These are phyloP conservation scores for Drosophila bifasciata DNA, from an alignment of 1,140 invertebrate genomes.

Conservation along the genomic window DNA sequence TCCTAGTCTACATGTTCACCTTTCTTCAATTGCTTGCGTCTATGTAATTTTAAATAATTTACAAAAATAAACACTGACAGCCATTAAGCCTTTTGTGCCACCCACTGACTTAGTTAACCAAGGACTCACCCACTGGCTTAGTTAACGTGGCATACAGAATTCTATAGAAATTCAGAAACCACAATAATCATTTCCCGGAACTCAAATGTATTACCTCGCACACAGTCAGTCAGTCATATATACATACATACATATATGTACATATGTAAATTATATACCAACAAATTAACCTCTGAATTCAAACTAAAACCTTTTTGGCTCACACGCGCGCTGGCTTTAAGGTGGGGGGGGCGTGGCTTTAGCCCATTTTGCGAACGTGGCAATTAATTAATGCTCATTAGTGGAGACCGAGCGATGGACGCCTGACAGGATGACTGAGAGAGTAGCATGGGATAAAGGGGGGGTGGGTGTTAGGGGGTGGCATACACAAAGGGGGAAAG, in stretches of 20 bases:
- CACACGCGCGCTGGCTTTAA: constrained; percentile 21
- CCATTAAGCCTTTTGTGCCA: too few species aligned
- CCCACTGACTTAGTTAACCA: too few species aligned
- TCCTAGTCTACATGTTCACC: too few species aligned
- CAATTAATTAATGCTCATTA: constrained; percentile 82
- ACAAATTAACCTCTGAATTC: constrained; percentile 12
- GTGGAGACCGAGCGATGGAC: constrained; percentile 41
- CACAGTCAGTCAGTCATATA: too few species aligned
- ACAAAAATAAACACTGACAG: constrained; percentile 6
- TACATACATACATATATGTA: not conserved
- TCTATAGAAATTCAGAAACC: too few species aligned
- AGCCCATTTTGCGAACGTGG: constrained; percentile 34
- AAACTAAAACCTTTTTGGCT: constrained; percentile 24
- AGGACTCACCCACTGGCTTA: too few species aligned
- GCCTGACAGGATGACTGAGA: constrained; percentile 23
- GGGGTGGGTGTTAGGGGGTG: too few species aligned
- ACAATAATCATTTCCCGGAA: too few species aligned
- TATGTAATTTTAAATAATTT: constrained; percentile 11
- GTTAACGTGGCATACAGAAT: too few species aligned
- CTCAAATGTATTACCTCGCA: too few species aligned
- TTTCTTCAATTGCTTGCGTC: constrained; percentile 9
- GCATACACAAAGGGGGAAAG: constrained; percentile 26
- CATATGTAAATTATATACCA: constrained; percentile 3
- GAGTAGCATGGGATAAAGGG: too few species aligned
- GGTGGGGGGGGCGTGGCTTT: constrained; percentile 33